These are phyloP conservation scores for Octopus sinensis DNA, from an alignment of 1,140 invertebrate genomes.

Conservation along the genomic window DNA sequence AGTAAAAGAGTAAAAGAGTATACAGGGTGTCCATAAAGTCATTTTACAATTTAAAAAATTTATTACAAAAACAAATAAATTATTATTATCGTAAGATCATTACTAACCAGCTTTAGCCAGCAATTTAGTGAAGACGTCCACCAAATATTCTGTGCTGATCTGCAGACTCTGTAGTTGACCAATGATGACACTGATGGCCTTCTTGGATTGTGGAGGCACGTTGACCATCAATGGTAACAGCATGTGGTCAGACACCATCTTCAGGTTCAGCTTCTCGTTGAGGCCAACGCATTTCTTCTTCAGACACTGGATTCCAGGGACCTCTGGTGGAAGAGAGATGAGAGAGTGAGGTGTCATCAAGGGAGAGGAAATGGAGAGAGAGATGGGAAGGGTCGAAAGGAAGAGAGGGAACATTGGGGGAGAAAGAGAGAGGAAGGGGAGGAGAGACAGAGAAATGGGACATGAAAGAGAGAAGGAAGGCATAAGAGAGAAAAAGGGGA, in stretches of 20 bases:
- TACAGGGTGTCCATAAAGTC: no score
- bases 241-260: background rate
- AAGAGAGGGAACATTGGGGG: background rate
- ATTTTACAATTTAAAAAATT: no score
- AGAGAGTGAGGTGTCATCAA: background rate
- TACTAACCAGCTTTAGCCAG: constrained; percentile 11
- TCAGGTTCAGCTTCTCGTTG: constrained; percentile 4
- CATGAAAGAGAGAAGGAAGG: background rate
- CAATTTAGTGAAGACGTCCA: background rate
- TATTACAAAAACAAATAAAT: no score
- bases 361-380: background rate
- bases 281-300: background rate
- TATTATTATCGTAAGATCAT: background rate
- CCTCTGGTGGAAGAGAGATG: background rate
- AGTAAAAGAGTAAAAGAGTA: no score
- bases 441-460: background rate
- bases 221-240: background rate
- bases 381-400: background rate
- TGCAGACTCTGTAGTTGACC: background rate
- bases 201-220: background rate
- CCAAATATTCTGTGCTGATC: background rate
- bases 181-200: background rate
- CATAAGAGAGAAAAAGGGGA: background rate
- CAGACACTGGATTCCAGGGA: background rate
- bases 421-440: background rate